These are phyloP conservation scores for Sebastes schlegelii DNA, from an alignment of 2,113 vertebrate genomes.

Conservation along the genomic window DNA sequence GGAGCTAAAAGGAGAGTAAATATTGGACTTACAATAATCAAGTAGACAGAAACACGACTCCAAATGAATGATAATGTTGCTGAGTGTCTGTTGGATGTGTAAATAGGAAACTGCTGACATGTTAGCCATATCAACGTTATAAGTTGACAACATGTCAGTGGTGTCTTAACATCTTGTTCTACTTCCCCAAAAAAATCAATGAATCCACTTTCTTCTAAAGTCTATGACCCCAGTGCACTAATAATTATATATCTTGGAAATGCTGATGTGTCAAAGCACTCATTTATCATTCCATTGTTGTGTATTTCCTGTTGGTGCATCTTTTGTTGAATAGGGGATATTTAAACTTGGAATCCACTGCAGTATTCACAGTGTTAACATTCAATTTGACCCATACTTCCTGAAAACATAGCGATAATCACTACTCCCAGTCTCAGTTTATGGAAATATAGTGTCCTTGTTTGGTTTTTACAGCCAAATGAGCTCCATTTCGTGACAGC, in stretches of 20 bases:
- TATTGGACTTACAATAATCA: no score
- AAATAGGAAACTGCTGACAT: no score
- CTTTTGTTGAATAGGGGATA: neutral
- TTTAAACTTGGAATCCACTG: neutral
- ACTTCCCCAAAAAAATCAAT: no score
- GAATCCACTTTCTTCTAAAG: neutral
- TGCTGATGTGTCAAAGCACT: neutral
- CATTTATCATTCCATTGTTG: neutral
- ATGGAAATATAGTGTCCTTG: constrained; percentile 56
- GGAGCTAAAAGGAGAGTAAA: no score
- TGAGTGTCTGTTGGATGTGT: no score
- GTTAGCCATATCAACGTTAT: no score
- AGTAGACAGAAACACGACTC: no score
- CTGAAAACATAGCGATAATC: constrained; percentile 38
- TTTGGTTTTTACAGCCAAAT: constrained; percentile 62
- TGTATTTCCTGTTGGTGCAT: neutral
- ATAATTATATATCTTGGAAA: neutral
- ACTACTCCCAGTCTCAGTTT: constrained; percentile 27
- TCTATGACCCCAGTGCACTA: neutral
- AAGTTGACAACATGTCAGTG: no score
- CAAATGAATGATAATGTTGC: no score
- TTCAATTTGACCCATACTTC: constrained; percentile 14
- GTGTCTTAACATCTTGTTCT: no score
- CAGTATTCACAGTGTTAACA: constrained; percentile 14
- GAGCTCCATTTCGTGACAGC: constrained; percentile 54